Evolutionary conservation across 2,113 vertebrate genomes (phyloP).

Genomic region (Glaucomys volans): DNA sequence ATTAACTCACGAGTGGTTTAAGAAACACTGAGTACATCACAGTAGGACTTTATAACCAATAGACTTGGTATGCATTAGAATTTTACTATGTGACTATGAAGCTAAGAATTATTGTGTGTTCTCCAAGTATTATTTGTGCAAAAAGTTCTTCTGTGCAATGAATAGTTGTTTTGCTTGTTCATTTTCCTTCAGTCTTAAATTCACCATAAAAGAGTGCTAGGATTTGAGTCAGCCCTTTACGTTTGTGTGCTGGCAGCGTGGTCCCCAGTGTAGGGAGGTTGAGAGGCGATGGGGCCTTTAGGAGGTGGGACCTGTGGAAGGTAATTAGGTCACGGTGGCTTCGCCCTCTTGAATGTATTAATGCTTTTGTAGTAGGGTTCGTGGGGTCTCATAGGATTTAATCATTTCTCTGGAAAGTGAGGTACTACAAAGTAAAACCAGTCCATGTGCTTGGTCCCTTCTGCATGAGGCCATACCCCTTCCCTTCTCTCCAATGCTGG

Average conservation of each 20-base stretch:
- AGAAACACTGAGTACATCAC: background rate
- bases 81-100: slow-evolving; percentile 64
- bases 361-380: too few relatives aligned
- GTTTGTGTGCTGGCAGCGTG: background rate
- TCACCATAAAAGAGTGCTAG: slow-evolving; percentile 72
- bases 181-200: slow-evolving; percentile 77
- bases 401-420: background rate
- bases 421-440: background rate
- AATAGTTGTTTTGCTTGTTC: slow-evolving; percentile 49
- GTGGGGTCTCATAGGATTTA: background rate
- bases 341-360: background rate
- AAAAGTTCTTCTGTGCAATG: slow-evolving; percentile 72
- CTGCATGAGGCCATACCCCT: background rate
- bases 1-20: background rate
- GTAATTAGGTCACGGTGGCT: background rate
- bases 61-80: background rate
- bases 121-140: slow-evolving; percentile 75
- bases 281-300: background rate
- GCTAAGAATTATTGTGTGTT: slow-evolving; percentile 64
- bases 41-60: slow-evolving; percentile 1
- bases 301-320: background rate
- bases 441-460: background rate
- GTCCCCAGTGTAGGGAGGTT: background rate
- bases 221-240: too few relatives aligned
- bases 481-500: background rate